These are phyloP conservation scores for Monarcha castaneiventris DNA, from an alignment of 2,113 vertebrate genomes.

Conservation along the genomic window DNA sequence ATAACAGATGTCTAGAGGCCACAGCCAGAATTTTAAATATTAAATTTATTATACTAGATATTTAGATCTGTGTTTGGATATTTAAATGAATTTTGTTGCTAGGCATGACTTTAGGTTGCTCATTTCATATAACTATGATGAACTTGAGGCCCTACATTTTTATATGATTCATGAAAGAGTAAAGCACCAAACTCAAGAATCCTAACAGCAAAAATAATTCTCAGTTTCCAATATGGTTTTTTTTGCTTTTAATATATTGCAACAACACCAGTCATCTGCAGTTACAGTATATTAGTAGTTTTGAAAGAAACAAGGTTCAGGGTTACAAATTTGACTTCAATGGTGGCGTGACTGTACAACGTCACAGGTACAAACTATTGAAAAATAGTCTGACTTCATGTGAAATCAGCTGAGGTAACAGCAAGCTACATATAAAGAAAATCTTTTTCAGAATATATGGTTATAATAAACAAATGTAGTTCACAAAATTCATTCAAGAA, in stretches of 20 bases:
- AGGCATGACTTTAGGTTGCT: not conserved
- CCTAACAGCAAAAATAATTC: not conserved
- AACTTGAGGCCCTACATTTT: not conserved
- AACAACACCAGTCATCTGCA: not conserved
- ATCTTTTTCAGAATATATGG: not conserved
- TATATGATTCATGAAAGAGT: not conserved
- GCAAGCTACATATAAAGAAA: not conserved
- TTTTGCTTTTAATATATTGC: not conserved
- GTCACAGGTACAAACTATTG: not conserved
- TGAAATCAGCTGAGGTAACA: not conserved
- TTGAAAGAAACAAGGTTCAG: not conserved
- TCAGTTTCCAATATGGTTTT: not conserved
- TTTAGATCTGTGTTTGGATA: not conserved
- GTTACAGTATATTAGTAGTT: not conserved
- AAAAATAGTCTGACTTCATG: not conserved
- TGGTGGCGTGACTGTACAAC: not conserved
- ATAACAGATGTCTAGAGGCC: constrained; percentile 35
- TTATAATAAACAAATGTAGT: not conserved
- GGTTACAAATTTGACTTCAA: not conserved
- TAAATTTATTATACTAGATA: not conserved
- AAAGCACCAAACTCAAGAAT: not conserved
- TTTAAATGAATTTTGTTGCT: not conserved
- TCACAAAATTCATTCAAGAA: not conserved
- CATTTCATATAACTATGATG: not conserved
- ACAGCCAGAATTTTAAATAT: constrained; percentile 7